Conservation (phyloP, 1,140 invertebrate genomes). For the Calosoma granatense region DNA sequence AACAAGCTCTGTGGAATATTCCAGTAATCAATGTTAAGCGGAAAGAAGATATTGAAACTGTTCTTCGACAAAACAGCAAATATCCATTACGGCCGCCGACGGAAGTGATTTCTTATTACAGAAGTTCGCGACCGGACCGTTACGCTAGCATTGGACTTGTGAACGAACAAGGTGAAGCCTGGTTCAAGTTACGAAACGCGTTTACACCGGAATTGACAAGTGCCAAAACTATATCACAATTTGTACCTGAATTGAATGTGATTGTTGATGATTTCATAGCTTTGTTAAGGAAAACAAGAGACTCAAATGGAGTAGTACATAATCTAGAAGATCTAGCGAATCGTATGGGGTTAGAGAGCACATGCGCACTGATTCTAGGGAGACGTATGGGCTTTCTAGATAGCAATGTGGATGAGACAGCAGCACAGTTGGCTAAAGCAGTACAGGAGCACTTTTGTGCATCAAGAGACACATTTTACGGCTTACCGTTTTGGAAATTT, state of each 20-base stretch:
- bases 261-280: conserved; percentile 72
- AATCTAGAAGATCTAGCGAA: conserved; percentile 64
- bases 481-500: conserved; percentile 73
- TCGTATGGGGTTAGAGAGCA: conserved; percentile 68
- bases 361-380: conserved; percentile 66
- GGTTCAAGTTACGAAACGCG: conserved; percentile 61
- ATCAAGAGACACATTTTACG: conserved; percentile 69
- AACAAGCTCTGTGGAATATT: conserved; percentile 63
- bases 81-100: conserved; percentile 74
- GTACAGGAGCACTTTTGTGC: conserved; percentile 65
- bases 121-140: conserved; percentile 59
- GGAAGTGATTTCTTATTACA: conserved; percentile 68
- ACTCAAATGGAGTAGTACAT: conserved; percentile 37
- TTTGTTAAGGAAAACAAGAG: conserved; percentile 45
- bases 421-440: conserved; percentile 49
- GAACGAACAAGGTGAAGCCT: conserved; percentile 72
- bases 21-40: conserved; percentile 68
- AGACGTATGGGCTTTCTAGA: conserved; percentile 69
- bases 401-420: conserved; percentile 41
- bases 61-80: conserved; percentile 57
- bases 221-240: conserved; percentile 61
- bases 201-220: conserved; percentile 70
- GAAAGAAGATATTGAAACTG: conserved; percentile 63
- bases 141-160: conserved; percentile 71
- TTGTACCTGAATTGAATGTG: conserved; percentile 63